A percentile compares a stretch with the other conserved stretches of the same genome.
phyloP scores from a whole-genome alignment of 2,113 vertebrate genomes.

The Alosa alosa region DNA sequence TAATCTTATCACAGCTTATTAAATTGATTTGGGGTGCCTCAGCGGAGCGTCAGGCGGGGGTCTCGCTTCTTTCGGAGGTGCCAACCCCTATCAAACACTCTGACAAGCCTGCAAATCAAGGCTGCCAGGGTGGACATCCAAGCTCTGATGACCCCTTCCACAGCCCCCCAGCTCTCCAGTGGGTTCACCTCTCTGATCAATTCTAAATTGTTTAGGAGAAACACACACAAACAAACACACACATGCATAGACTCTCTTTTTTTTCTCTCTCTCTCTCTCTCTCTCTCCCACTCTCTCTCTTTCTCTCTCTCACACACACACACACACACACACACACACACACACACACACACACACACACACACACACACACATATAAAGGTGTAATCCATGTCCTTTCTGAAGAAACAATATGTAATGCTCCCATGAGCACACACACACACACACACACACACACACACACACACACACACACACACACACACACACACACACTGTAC shows the following conservation, averaged over 20 bases:
- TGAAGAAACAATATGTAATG: no score
- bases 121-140: slow-evolving; percentile 19
- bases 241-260: no score
- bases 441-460: background rate
- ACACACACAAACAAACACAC: no score
- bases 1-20: slow-evolving; percentile 40
- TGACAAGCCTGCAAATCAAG: slow-evolving; percentile 24
- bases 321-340: no score
- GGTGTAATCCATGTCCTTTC: no score
- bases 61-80: slow-evolving; percentile 17
- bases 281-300: no score
- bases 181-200: slow-evolving; percentile 34
- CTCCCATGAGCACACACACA: background rate
- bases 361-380: no score
- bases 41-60: background rate
- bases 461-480: background rate
- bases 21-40: slow-evolving; percentile 26
- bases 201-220: background rate
- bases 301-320: background rate
- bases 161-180: background rate
- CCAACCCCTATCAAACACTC: slow-evolving; percentile 34
- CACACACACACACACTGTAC: background rate
- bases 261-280: no score
- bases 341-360: no score
- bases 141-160: slow-evolving; percentile 12